Conservation (phyloP, 2,888 invertebrate genomes). For the Macrophya annulata region DNA sequence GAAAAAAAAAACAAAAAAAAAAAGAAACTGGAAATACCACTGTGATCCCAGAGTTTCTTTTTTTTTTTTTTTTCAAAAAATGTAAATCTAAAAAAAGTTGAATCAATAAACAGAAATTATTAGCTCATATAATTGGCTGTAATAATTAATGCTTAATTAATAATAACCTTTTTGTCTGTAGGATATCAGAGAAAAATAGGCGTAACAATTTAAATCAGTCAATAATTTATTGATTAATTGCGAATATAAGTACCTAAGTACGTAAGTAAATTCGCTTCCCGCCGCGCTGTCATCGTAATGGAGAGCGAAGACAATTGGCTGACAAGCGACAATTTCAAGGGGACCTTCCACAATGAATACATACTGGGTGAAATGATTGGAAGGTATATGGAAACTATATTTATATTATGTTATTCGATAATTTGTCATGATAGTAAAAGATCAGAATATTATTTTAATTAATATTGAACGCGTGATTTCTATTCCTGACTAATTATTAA, state of each 20-base stretch:
- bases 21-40: background rate
- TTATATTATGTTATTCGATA: background rate
- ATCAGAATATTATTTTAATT: background rate
- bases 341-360: slow-evolving; percentile 69
- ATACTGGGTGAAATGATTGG: slow-evolving; percentile 72
- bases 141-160: background rate
- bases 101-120: background rate
- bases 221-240: background rate
- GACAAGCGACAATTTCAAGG: slow-evolving; percentile 60
- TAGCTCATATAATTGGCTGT: background rate
- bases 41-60: background rate
- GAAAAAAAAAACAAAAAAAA: slow-evolving; percentile 2
- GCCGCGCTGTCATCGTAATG: slow-evolving; percentile 51
- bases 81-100: background rate
- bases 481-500: slow-evolving; percentile 47
- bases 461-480: background rate
- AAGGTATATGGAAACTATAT: slow-evolving; percentile 65
- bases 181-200: background rate
- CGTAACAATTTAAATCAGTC: background rate
- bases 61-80: background rate
- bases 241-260: background rate
- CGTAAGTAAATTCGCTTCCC: slow-evolving; percentile 9
- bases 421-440: background rate
- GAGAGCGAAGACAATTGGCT: slow-evolving; percentile 63
- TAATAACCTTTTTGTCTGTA: background rate